Evolutionary conservation across 2,888 invertebrate genomes (phyloP), one percentile per base, ranked within the genome.

Genomic region (Pollenia labialis): DNA sequence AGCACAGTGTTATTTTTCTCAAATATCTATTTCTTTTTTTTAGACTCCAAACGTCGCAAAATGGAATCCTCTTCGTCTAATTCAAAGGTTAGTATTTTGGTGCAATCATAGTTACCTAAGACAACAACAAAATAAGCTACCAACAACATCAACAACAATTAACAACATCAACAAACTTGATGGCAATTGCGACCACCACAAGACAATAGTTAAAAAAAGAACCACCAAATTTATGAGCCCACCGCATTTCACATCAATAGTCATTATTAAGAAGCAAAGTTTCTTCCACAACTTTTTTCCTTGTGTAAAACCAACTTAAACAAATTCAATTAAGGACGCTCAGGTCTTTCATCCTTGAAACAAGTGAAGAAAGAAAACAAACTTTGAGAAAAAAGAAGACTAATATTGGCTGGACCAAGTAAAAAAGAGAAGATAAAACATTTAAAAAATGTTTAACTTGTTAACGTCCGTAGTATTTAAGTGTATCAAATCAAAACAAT

Each of bases 1-100:
- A n/a, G n/a, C n/a, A n/a, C n/a, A n/a, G n/a, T n/a, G n/a, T 46
- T 68, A 11, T 42, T 60, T 42, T 60, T 72, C 8, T 62, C 0
- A 32, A 32, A 12, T 48, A 18, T 58, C n/a, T 60, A 46, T 11
- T 56, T 23, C 68, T 10, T 75, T 8, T 44, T 87, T 89, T 72
- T 54, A 92, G 97, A 97, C 94, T 94, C 95, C 91, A 97, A 97
- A 94, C 95, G 97, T 94, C 96, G 97, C 94, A 97, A 97, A 95
- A 93, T 97, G 94, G 97, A 97, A 93, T 95, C 94, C 93, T 94
- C 94, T 93, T 94, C 95, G 94, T 94, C 95, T 91, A 95, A 95
- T 93, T 95, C 96, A 95, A 97, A 97, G 97, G 97, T 97, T 95
- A 96, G 96, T 96, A 96, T 96, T 94, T 95, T 94, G 94, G 94